A percentile compares a stretch with the other conserved stretches of the same genome.
Conservation (phyloP, 2,797 vertebrate genomes). For the Natrix natrix region DNA sequence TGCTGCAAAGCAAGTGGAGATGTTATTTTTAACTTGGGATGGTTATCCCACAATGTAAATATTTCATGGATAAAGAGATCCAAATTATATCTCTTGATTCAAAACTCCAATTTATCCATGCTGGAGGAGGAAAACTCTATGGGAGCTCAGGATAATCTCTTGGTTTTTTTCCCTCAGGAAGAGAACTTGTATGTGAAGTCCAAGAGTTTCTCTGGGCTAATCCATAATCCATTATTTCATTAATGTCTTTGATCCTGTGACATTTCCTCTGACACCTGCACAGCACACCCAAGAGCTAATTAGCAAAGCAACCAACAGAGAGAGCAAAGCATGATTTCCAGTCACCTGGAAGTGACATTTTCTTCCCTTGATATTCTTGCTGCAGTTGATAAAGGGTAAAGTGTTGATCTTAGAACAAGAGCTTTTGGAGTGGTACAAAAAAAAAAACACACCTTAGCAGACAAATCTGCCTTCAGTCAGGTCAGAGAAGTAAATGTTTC, state of each 20-base stretch:
- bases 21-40: neutral
- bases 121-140: neutral
- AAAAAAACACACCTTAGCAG: neutral
- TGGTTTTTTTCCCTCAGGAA: neutral
- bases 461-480: neutral
- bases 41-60: neutral
- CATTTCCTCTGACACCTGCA: constrained; percentile 40
- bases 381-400: neutral
- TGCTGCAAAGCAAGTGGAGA: neutral
- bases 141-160: neutral
- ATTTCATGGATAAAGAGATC: neutral
- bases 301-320: neutral
- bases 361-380: neutral
- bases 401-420: neutral
- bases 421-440: neutral
- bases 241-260: constrained; percentile 41
- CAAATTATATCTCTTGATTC: neutral
- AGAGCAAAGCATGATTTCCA: neutral
- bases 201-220: neutral
- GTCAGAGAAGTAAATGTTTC: rapidly evolving
- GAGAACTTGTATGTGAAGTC: neutral
- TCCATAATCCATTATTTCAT: constrained; percentile 18
- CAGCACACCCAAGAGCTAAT: constrained; percentile 13
- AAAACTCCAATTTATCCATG: neutral
- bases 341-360: neutral